Evolutionary conservation across 2,888 invertebrate genomes (phyloP).

Genomic region (Venusia cambrica): DNA sequence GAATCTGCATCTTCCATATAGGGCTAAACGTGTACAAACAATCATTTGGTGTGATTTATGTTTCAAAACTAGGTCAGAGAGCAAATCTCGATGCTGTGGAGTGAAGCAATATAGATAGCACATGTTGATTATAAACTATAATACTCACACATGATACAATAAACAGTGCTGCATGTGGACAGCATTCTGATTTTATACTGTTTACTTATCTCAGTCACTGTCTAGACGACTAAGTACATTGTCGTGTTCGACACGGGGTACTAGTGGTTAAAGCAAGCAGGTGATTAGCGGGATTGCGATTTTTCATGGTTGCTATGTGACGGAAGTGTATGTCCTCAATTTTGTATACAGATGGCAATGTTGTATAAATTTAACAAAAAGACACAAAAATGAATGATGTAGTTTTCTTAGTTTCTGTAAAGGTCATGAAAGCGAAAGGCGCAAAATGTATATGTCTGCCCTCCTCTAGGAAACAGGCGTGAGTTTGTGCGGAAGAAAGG

Average conservation of each 20-base stretch:
- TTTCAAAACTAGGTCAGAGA: constrained; percentile 22
- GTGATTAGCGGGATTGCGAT: too few relatives aligned
- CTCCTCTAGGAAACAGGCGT: too few relatives aligned
- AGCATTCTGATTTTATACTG: constrained; percentile 23
- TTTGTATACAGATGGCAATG: too few relatives aligned
- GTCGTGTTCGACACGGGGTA: constrained; percentile 3
- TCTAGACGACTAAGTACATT: constrained; percentile 15
- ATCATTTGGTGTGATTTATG: constrained; percentile 15
- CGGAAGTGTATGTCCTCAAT: too few relatives aligned
- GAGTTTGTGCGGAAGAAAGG: too few relatives aligned
- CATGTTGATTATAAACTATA: constrained; percentile 37
- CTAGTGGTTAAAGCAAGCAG: too few relatives aligned
- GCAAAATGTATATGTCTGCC: too few relatives aligned
- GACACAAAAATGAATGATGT: too few relatives aligned
- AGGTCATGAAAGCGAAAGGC: constrained; percentile 12
- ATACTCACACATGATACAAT: constrained; percentile 23
- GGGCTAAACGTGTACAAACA: constrained; percentile 12
- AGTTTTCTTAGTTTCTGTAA: too few relatives aligned
- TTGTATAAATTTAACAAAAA: not conserved
- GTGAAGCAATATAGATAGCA: constrained; percentile 33
- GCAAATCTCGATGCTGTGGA: constrained; percentile 18
- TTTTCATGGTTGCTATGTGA: too few relatives aligned
- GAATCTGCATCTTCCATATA: constrained; percentile 23
- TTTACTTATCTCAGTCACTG: constrained; percentile 14
- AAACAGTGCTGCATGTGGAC: constrained; percentile 35